Evolutionary conservation across 2,888 invertebrate genomes (phyloP).

Genomic region (Stenotaenia linearis): DNA sequence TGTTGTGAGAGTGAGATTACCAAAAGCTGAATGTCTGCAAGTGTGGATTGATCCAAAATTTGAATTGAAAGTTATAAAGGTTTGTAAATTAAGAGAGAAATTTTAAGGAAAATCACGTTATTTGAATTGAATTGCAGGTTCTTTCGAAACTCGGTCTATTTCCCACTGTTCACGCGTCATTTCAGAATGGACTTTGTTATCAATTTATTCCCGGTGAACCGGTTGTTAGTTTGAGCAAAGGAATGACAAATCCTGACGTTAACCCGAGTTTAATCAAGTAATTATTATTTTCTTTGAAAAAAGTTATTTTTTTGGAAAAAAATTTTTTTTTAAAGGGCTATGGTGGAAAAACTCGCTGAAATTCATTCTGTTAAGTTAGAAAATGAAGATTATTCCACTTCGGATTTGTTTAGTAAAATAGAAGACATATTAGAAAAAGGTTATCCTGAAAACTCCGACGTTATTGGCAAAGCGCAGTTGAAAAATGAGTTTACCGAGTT

Average conservation of each 20-base stretch:
- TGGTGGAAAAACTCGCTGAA: conserved; percentile 7
- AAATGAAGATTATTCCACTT: neutral
- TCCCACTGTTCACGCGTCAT: neutral
- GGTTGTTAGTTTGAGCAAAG: neutral
- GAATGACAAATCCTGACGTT: neutral
- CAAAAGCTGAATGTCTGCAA: too few species aligned
- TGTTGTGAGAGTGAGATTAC: neutral
- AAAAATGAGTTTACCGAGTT: neutral
- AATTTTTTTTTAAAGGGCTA: too few species aligned
- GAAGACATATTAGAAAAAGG: neutral
- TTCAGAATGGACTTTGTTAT: neutral
- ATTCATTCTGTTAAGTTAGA: neutral
- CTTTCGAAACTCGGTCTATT: neutral
- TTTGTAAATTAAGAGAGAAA: neutral
- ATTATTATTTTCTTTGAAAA: neutral
- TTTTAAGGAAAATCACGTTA: neutral
- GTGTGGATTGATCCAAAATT: neutral
- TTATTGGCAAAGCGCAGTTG: neutral
- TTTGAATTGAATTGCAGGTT: neutral
- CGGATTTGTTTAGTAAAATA: neutral
- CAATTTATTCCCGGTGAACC: neutral
- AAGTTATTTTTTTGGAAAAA: neutral
- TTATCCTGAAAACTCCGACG: neutral
- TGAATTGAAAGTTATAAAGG: neutral
- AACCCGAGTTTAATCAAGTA: neutral